A percentile compares a stretch with the other conserved stretches of the same genome.
phyloP scores from a whole-genome alignment of 2,113 vertebrate genomes.

The Tringa solitaria region DNA sequence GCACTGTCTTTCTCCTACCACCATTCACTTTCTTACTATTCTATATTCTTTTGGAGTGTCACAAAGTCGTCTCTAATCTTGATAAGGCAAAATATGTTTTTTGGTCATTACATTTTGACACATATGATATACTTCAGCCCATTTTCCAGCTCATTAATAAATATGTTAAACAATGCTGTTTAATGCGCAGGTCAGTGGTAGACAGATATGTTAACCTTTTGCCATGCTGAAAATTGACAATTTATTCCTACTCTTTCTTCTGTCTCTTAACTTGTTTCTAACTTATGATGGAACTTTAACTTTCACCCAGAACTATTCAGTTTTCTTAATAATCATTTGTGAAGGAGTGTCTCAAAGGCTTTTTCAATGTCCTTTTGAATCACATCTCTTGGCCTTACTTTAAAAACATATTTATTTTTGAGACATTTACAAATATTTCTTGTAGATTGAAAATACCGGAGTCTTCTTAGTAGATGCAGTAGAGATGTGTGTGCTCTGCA shows the following conservation, averaged over 20 bases:
- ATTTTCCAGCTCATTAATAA: conserved; percentile 23
- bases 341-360: background rate
- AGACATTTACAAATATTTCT: background rate
- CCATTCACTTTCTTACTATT: background rate
- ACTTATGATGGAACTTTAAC: background rate
- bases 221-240: conserved; percentile 14
- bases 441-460: background rate
- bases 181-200: background rate
- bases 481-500: background rate
- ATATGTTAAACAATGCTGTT: conserved; percentile 8
- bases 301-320: background rate
- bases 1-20: background rate
- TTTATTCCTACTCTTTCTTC: background rate
- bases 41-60: background rate
- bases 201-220: conserved; percentile 20
- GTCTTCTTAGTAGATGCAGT: background rate
- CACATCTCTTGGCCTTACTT: background rate
- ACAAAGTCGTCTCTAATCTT: background rate
- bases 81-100: background rate
- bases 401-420: background rate
- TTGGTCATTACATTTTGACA: background rate
- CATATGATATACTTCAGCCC: background rate
- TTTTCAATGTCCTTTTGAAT: background rate
- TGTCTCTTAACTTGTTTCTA: background rate
- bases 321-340: background rate